phyloP scores from a whole-genome alignment of 2,113 vertebrate genomes.

The Thamnophis sirtalis region DNA sequence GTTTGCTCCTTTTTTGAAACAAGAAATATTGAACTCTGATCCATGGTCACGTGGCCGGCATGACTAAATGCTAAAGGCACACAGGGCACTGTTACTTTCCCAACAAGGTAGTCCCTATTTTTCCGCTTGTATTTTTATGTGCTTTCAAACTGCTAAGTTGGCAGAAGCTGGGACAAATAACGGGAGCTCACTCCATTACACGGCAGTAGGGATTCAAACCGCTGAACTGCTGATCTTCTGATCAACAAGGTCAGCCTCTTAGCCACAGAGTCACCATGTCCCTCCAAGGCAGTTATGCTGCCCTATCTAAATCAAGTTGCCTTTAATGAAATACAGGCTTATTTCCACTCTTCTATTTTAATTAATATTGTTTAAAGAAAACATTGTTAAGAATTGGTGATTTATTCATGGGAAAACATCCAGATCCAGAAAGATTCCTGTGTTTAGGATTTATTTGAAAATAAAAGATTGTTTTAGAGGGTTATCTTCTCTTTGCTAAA shows the following conservation, averaged over 20 bases:
- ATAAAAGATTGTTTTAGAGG: slow-evolving; percentile 67
- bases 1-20: slow-evolving; percentile 4
- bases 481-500: slow-evolving; percentile 36
- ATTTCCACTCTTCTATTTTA: slow-evolving; percentile 16
- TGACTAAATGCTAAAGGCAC: too few relatives aligned
- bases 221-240: too few relatives aligned
- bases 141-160: too few relatives aligned
- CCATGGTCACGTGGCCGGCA: too few relatives aligned
- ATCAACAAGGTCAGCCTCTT: too few relatives aligned
- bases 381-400: slow-evolving; percentile 10
- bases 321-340: not conserved
- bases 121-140: too few relatives aligned
- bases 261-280: too few relatives aligned
- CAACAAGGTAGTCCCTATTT: too few relatives aligned
- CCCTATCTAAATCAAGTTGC: not conserved
- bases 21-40: not conserved
- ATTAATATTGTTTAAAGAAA: not conserved
- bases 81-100: too few relatives aligned
- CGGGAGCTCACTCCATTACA: too few relatives aligned
- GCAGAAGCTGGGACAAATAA: too few relatives aligned
- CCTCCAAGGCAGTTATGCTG: not conserved
- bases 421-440: slow-evolving; percentile 37
- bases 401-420: slow-evolving; percentile 46
- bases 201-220: too few relatives aligned
- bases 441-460: slow-evolving; percentile 54